These are phyloP conservation scores for Girardinus metallicus DNA, from an alignment of 2,797 vertebrate genomes.

Conservation along the genomic window DNA sequence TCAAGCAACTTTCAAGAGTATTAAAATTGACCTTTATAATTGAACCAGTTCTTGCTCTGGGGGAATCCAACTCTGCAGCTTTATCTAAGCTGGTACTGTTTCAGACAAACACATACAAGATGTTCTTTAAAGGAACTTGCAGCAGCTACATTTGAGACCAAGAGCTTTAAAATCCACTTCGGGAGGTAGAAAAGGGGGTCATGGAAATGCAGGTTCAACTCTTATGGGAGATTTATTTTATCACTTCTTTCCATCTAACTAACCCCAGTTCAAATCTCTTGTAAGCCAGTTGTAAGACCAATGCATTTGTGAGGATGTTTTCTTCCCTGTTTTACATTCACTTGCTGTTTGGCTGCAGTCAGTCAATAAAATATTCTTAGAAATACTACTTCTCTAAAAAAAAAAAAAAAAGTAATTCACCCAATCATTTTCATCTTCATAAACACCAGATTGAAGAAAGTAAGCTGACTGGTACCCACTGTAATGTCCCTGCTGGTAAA, in stretches of 20 bases:
- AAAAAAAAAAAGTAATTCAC: not conserved
- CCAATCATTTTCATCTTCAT: not conserved
- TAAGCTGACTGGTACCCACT: not conserved
- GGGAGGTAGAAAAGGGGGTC: not conserved
- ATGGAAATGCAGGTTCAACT: conserved; percentile 5
- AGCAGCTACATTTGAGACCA: conserved; percentile 4
- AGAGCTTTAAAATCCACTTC: conserved; percentile 14
- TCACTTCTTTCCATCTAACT: conserved; percentile 13
- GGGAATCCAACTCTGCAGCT: not conserved
- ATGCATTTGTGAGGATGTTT: conserved; percentile 6
- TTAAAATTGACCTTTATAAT: not conserved
- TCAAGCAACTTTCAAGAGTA: not conserved
- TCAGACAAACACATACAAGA: conserved; percentile 6
- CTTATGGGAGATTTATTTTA: conserved; percentile 6
- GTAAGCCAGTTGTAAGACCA: not conserved
- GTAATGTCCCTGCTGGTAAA: not conserved
- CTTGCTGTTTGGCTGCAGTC: not conserved
- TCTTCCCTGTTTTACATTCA: not conserved
- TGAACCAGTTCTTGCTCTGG: not conserved
- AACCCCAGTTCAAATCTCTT: conserved; percentile 1
- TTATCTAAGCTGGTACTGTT: not conserved
- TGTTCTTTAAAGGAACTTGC: not conserved
- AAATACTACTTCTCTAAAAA: not conserved
- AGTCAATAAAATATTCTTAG: not conserved
- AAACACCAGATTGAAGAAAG: no score